Percentiles rank a stretch among this genome's conserved stretches.
Conservation (phyloP, 2,888 invertebrate species). For the Ophion obscuratus region DNA sequence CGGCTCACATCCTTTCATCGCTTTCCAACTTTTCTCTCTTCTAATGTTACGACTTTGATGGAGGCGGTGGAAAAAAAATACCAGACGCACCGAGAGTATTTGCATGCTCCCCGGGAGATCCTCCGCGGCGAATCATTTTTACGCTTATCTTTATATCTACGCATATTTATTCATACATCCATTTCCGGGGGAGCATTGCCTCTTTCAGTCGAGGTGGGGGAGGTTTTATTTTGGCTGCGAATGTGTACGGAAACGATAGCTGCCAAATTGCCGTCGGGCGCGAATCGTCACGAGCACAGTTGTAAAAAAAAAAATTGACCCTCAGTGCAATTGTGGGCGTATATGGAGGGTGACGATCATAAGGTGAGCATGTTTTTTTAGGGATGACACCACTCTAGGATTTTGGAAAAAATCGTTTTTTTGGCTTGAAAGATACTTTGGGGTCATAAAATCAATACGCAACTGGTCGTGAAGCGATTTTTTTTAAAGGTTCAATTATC, state of each 20-base stretch:
- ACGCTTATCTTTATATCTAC: neutral
- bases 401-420: too few species aligned
- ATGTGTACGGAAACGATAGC: neutral
- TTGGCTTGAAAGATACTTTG: too few species aligned
- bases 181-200: neutral
- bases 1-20: slow-evolving; percentile 16
- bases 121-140: neutral
- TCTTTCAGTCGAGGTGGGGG: neutral
- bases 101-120: neutral
- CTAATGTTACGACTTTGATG: neutral
- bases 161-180: neutral
- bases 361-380: too few species aligned
- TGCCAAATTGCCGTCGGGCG: too few species aligned
- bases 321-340: too few species aligned
- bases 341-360: too few species aligned
- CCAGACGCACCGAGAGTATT: neutral
- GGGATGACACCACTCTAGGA: too few species aligned
- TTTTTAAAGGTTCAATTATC: too few species aligned
- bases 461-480: too few species aligned
- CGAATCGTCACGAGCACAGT: too few species aligned
- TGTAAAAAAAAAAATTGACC: too few species aligned
- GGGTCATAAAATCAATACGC: too few species aligned
- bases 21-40: slow-evolving; percentile 12
- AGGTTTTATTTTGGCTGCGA: neutral
- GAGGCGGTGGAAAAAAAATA: neutral